Evolutionary conservation across 2,888 invertebrate genomes (phyloP).

Genomic region (Seira ritae): DNA sequence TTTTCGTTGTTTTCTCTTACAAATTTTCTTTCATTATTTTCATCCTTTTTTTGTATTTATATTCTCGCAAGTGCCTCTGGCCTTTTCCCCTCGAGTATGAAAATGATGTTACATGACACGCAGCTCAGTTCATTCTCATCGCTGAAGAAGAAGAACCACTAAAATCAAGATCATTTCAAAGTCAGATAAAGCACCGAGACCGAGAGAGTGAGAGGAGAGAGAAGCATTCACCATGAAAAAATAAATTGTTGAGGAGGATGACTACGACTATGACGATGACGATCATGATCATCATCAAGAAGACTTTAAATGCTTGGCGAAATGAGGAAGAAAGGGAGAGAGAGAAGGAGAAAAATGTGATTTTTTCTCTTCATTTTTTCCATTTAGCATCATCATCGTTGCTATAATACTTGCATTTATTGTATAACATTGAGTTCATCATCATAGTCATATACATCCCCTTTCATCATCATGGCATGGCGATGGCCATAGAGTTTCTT

Average conservation of each 20-base stretch:
- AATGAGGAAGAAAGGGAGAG: slow-evolving; percentile 39
- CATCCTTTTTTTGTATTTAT: too few relatives aligned
- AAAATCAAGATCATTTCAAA: slow-evolving; percentile 54
- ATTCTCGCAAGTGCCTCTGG: slow-evolving; percentile 20
- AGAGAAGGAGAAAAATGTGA: slow-evolving; percentile 36
- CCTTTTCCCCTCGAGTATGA: slow-evolving; percentile 5
- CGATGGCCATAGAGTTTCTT: slow-evolving; percentile 48
- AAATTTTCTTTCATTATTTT: slow-evolving; percentile 7
- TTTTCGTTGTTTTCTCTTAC: slow-evolving; percentile 24
- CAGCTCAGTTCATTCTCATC: too few relatives aligned
- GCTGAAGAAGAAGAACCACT: too few relatives aligned
- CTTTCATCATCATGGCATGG: slow-evolving; percentile 11
- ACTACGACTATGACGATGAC: background rate
- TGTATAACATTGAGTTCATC: slow-evolving; percentile 31
- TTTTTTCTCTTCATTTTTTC: slow-evolving; percentile 32
- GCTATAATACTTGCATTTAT: background rate
- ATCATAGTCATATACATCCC: slow-evolving; percentile 26
- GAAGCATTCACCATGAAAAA: background rate
- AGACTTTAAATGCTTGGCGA: slow-evolving; percentile 28
- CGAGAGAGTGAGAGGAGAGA: too few relatives aligned
- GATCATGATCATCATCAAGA: slow-evolving; percentile 19
- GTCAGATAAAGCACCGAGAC: slow-evolving; percentile 50
- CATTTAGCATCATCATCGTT: slow-evolving; percentile 20
- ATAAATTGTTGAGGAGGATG: slow-evolving; percentile 14
- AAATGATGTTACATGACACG: too few relatives aligned